Conservation (phyloP, 2,888 invertebrate species). For the Mycalesis mineus region DNA sequence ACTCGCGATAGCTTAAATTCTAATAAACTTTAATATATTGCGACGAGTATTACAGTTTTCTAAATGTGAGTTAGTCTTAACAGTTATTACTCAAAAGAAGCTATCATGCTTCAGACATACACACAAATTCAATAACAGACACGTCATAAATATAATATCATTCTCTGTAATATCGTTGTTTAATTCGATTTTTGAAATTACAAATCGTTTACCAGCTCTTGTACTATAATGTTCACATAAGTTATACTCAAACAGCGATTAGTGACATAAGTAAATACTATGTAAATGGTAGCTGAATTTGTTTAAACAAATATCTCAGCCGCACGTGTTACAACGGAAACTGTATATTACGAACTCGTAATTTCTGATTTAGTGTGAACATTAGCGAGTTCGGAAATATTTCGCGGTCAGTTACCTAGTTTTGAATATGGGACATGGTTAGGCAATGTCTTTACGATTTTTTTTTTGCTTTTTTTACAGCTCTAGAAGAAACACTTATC, state of each 20-base stretch:
- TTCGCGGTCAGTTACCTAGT: constrained; percentile 25
- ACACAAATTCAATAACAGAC: no score
- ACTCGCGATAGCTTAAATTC: no score
- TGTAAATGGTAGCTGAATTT: constrained; percentile 18
- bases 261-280: constrained; percentile 8
- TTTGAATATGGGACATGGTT: neutral
- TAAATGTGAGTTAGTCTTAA: no score
- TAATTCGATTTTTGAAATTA: no score
- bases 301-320: constrained; percentile 30
- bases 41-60: no score
- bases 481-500: no score
- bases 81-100: no score
- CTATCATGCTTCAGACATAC: no score
- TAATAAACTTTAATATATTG: no score
- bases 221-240: constrained; percentile 6
- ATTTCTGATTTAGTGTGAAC: constrained; percentile 19
- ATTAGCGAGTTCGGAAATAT: constrained; percentile 37
- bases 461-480: no score
- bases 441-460: neutral
- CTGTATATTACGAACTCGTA: constrained; percentile 16
- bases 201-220: neutral
- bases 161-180: no score
- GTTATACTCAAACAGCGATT: constrained; percentile 22
- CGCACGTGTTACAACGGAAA: constrained; percentile 34
- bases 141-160: no score